Percentiles rank a stretch among this genome's conserved stretches.
phyloP scores from a whole-genome alignment of 2,797 vertebrate genomes.

The Argyrosomus regius region DNA sequence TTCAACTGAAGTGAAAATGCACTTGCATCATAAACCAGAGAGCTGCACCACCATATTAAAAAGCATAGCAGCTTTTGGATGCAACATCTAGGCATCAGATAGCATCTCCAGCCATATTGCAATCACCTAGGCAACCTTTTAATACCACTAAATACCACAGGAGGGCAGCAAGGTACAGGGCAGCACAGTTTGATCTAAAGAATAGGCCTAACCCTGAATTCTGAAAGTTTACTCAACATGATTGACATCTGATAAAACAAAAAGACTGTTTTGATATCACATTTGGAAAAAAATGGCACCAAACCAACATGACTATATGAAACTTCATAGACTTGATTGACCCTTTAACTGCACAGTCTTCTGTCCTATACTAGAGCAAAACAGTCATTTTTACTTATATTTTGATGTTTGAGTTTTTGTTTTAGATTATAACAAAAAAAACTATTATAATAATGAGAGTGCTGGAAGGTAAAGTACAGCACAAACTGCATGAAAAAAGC shows the following conservation, averaged over 20 bases:
- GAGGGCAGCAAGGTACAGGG: conserved; percentile 47
- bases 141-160: conserved; percentile 33
- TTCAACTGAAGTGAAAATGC: background rate
- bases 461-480: background rate
- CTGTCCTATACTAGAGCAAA: background rate
- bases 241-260: background rate
- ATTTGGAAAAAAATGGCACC: background rate
- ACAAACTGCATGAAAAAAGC: background rate
- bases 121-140: conserved; percentile 15
- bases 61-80: background rate
- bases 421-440: background rate
- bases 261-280: background rate
- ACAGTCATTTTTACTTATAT: background rate
- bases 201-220: background rate
- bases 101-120: background rate
- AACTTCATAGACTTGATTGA: background rate
- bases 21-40: background rate
- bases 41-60: background rate
- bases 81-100: background rate
- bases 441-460: fast-evolving
- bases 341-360: too few species aligned
- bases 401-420: background rate
- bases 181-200: background rate
- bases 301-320: background rate
- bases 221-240: conserved; percentile 11